Evolutionary conservation across 2,113 vertebrate species (phyloP).

Genomic region (Kryptolebias marmoratus): DNA sequence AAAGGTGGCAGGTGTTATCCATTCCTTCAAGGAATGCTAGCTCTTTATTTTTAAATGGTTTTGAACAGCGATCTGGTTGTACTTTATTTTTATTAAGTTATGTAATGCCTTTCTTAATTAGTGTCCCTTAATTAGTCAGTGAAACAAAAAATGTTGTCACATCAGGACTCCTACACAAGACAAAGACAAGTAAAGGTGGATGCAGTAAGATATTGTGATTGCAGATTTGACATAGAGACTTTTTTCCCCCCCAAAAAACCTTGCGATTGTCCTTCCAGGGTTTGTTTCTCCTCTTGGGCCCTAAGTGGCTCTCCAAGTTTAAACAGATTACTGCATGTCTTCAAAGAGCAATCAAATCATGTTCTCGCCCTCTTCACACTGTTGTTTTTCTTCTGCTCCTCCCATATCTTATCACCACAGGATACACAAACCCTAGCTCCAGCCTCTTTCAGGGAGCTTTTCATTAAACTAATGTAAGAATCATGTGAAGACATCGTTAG

Average conservation of each 20-base stretch:
- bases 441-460: constrained; percentile 34
- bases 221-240: not conserved
- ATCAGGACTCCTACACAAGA: not conserved
- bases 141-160: constrained; percentile 4
- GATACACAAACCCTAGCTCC: constrained; percentile 21
- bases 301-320: constrained; percentile 38
- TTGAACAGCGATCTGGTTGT: not conserved
- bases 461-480: constrained; percentile 62
- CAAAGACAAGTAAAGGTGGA: constrained; percentile 12
- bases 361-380: constrained; percentile 29
- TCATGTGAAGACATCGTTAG: constrained; percentile 56
- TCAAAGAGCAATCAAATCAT: constrained; percentile 36
- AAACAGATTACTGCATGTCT: constrained; percentile 50
- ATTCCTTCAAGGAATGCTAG: no score
- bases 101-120: not conserved
- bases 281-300: constrained; percentile 23
- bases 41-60: not conserved
- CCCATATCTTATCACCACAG: constrained; percentile 44
- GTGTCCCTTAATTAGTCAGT: not conserved
- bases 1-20: no score
- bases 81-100: not conserved
- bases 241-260: not conserved
- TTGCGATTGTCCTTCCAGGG: not conserved
- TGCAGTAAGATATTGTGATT: not conserved
- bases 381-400: constrained; percentile 1